Evolutionary conservation across 2,797 vertebrate species (phyloP), one percentile per base, ranked within the genome.

Genomic region (Otus scops): DNA sequence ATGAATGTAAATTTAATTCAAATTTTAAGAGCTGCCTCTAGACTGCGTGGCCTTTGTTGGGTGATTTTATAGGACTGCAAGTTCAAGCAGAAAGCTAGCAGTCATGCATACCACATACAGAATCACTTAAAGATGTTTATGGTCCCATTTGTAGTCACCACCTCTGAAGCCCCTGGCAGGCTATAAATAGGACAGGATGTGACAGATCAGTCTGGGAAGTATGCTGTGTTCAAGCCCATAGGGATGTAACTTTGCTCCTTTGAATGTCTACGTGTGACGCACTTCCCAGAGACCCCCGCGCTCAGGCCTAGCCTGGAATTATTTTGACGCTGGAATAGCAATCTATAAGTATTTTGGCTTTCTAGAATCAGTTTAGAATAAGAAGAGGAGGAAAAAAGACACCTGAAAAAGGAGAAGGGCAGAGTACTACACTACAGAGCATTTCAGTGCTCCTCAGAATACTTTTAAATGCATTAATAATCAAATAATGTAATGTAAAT

Each of bases 181-280:
- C 81, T 91, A 54, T 18, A 14, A 77, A 39, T 14, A 88, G 79
- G 65, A 19, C 57, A 88, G 95, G 88, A 75, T 57, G 70, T 54
- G 89, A 64, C 53, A 81, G 53, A 91, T 41, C 69, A 19, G 80
- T 23, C 64, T 48, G 91, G 80, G 86, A 88, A 81, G 45, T 4
- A 3, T 13, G 50, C 70, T 59, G 77, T 1, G 39, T 17, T 76
- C 87, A 28, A 77, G 51, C 48, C 71, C 79, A 70, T 0, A 48
- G 51, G 56, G 68, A 41, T 77, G 41, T 17, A 45, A 77, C 26
- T 68, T 41, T 38, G 43, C 85, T 59, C 51, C 68, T 70, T 53
- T 21, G 27, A 83, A 38, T 53, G 65, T n/a, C 64, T 56, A 45
- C 3, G 8, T 8, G 39, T 45, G 48, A 83, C 6, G 5, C 53